Conservation (phyloP, 2,888 invertebrate genomes). For the Synanthedon tipuliformis region DNA sequence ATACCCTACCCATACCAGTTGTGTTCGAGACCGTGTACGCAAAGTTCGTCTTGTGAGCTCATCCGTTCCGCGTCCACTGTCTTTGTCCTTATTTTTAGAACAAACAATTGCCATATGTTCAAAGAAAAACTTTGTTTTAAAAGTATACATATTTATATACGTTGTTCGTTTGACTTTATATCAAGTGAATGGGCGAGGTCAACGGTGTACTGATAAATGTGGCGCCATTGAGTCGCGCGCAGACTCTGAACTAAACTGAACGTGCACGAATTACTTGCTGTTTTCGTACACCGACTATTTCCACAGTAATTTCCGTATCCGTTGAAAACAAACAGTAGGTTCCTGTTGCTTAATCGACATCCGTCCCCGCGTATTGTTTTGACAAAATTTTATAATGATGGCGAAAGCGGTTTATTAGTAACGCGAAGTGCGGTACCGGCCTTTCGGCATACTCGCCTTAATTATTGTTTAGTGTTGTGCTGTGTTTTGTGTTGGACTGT, state of each 20-base stretch:
- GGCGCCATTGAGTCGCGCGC: constrained; percentile 29
- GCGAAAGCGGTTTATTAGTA: constrained; percentile 9
- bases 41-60: constrained; percentile 24
- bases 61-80: constrained; percentile 33
- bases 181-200: constrained; percentile 48
- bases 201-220: constrained; percentile 16
- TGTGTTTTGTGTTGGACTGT: constrained; percentile 26
- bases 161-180: background rate
- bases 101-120: background rate
- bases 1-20: constrained; percentile 24
- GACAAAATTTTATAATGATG: constrained; percentile 7
- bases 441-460: constrained; percentile 38
- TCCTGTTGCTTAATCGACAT: constrained; percentile 14
- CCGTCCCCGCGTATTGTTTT: constrained; percentile 16
- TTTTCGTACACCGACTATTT: constrained; percentile 10
- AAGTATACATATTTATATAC: background rate
- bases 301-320: background rate
- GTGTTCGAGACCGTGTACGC: constrained; percentile 37
- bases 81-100: constrained; percentile 8
- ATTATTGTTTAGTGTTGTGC: constrained; percentile 19
- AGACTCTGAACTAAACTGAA: constrained; percentile 26
- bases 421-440: constrained; percentile 20
- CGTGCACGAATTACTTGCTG: constrained; percentile 32
- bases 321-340: constrained; percentile 7
- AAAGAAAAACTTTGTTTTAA: background rate